Base-by-base conservation (phyloP, 2,888 invertebrate species). In the Acleris emargana region DNA sequence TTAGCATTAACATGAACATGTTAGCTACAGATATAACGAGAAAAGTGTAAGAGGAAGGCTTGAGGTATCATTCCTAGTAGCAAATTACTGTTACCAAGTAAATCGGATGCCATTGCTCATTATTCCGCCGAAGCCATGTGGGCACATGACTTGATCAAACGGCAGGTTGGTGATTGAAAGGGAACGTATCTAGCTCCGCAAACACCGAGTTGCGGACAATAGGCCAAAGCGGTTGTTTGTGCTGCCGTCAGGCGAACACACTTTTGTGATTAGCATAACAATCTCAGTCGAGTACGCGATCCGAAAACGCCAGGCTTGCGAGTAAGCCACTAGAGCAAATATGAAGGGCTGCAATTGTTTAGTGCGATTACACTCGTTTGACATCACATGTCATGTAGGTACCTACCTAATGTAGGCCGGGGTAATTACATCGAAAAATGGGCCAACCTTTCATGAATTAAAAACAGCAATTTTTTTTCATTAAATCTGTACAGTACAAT, bases 191-290 rank as follows among this genome's bases (percentile, higher is more conserved):
- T 75, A 75, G 76, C 73, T 73, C 73, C 74, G 76, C 78, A 87
- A 87, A 87, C 83, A 86, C 71, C 69, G 77, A 84, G 81, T 78
- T 81, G 79, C 81, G 82, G 81, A 88, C 86, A 87, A 87, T 85
- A 76, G 82, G 72, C 79, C 79, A 77, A 81, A 82, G 81, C 81
- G 76, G 77, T 75, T 84, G 84, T 86, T 86, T 86, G 82, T 78
- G 77, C 76, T 78, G 74, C 74, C 78, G 74, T 72, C 72, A 72
- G 78, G 73, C 54, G 57, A 53, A 76, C 79, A 82, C 80, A 82
- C 84, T 84, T 83, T 83, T 81, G 83, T 79, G 81, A 84, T 84
- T 83, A 83, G 80, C 79, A 73, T 79, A 75, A 80, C 84, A 78
- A 80, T 77, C 75, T 70, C 64, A 73, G 67, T 68, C 67, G 59